Conservation (phyloP, 2,113 vertebrate genomes). For the Crotophaga sulcirostris region DNA sequence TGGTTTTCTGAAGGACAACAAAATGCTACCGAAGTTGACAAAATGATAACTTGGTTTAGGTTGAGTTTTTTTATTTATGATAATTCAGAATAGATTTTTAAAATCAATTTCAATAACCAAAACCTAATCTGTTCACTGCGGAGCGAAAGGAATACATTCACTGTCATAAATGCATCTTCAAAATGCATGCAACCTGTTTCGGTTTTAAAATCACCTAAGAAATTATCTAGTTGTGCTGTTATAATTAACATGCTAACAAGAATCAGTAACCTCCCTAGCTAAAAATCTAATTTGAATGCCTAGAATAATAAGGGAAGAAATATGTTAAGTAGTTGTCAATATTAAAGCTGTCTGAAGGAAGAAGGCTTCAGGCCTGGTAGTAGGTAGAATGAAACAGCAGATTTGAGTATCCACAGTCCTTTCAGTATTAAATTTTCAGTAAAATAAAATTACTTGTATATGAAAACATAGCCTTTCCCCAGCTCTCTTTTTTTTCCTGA, state of each 20-base stretch:
- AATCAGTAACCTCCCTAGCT: conserved; percentile 57
- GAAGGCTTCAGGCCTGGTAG: conserved; percentile 89
- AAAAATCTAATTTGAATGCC: conserved; percentile 80
- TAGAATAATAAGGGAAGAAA: conserved; percentile 81
- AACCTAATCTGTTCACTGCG: conserved; percentile 9
- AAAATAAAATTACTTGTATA: conserved; percentile 97
- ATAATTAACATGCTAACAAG: conserved; percentile 57
- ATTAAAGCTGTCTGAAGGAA: conserved; percentile 91
- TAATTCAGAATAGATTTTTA: background rate
- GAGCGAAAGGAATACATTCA: conserved; percentile 2
- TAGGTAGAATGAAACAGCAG: conserved; percentile 91
- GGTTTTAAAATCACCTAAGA: conserved; percentile 45
- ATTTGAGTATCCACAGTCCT: conserved; percentile 86
- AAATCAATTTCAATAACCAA: background rate
- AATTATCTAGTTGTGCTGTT: conserved; percentile 43
- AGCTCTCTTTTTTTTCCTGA: conserved; percentile 96
- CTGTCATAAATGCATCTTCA: conserved; percentile 46
- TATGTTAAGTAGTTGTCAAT: conserved; percentile 89
- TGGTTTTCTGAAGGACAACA: conserved; percentile 34
- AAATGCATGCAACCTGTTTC: conserved; percentile 38
- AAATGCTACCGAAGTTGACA: background rate
- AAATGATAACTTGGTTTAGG: background rate
- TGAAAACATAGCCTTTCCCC: conserved; percentile 99
- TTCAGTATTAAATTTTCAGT: conserved; percentile 90
- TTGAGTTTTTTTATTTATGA: background rate